A percentile compares a stretch with the other conserved stretches of the same genome.
Conservation (phyloP, 2,113 vertebrate species). For the Tachuris rubrigastra region DNA sequence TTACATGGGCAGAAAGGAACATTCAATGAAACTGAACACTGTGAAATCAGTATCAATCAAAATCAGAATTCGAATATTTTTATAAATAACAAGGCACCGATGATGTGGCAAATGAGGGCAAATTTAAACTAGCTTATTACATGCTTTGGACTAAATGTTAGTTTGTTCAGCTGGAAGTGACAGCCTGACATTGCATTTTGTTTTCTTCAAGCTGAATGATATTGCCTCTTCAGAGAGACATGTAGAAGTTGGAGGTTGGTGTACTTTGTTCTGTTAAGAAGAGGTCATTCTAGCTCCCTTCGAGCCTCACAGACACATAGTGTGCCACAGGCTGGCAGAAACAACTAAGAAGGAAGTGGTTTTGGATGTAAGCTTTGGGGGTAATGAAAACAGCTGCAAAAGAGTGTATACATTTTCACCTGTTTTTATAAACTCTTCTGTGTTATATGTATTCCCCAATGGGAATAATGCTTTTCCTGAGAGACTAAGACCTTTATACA, state of each 20-base stretch:
- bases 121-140: not conserved
- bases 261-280: not conserved
- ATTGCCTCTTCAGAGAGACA: not conserved
- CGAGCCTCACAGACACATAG: not conserved
- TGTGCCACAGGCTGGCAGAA: not conserved
- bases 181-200: not conserved
- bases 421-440: not conserved
- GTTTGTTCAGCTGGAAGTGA: not conserved
- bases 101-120: not conserved
- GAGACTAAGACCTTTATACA: not conserved
- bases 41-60: not conserved
- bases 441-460: not conserved
- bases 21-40: not conserved
- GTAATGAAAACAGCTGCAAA: not conserved
- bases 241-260: not conserved
- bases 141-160: not conserved
- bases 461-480: not conserved
- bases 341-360: not conserved
- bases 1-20: not conserved
- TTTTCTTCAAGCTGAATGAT: not conserved
- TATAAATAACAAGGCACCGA: not conserved
- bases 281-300: not conserved
- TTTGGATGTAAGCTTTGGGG: not conserved
- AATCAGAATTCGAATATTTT: not conserved
- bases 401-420: not conserved